These are phyloP conservation scores for Drosophila athabasca DNA, from an alignment of 1,140 invertebrate species.

Conservation along the genomic window DNA sequence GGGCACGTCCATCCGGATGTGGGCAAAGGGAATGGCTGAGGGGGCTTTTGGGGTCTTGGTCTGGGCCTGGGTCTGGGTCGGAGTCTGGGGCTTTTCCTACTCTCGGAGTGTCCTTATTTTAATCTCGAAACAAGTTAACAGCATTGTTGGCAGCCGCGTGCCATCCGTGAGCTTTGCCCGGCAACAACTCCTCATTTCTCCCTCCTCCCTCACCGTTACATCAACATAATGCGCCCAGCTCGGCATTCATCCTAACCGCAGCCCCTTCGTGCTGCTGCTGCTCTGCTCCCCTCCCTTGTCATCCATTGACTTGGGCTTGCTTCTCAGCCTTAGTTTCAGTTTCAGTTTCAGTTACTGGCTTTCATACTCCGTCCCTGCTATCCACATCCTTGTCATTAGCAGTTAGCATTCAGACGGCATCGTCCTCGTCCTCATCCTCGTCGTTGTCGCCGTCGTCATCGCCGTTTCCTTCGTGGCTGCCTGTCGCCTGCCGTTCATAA, in stretches of 20 bases:
- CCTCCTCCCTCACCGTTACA: conserved; percentile 29
- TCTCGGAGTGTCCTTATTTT: conserved; percentile 76
- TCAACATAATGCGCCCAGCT: conserved; percentile 62
- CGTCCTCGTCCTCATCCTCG: conserved; percentile 22
- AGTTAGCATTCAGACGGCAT: conserved; percentile 61
- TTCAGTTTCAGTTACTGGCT: conserved; percentile 15
- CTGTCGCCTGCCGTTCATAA: conserved; percentile 75
- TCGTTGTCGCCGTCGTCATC: not conserved
- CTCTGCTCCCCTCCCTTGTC: conserved; percentile 8
- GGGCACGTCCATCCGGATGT: conserved; percentile 42
- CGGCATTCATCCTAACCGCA: conserved; percentile 35
- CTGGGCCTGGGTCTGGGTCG: conserved; percentile 2
- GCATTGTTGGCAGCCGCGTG: conserved; percentile 76
- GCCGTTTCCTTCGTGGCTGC: conserved; percentile 24
- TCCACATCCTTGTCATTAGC: conserved; percentile 68
- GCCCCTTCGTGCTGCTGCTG: conserved; percentile 9
- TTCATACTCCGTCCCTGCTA: conserved; percentile 16
- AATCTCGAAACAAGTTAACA: conserved; percentile 80
- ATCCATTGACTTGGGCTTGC: conserved; percentile 39
- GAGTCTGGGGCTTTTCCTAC: conserved; percentile 48
- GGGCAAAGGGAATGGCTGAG: not conserved
- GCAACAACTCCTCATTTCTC: not conserved
- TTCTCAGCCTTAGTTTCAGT: conserved; percentile 36
- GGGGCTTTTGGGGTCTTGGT: not conserved
- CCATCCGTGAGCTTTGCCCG: conserved; percentile 59